Evolutionary conservation across 2,888 invertebrate genomes (phyloP).

Genomic region (Cephus nigrinus): DNA sequence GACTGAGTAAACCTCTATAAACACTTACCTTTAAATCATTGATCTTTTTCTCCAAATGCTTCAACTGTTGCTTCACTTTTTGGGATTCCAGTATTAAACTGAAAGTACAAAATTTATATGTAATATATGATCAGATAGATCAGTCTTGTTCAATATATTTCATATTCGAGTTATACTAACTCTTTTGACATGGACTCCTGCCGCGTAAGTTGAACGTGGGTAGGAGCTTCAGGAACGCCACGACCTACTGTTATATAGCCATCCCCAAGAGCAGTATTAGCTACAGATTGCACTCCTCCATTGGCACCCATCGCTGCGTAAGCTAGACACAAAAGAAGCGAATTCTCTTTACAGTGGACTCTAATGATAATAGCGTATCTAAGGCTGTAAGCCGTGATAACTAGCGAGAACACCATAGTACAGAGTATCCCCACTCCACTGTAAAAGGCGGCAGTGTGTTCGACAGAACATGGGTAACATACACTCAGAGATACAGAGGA

Average conservation of each 20-base stretch:
- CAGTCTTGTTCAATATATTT: constrained; percentile 42
- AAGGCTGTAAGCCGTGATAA: not conserved
- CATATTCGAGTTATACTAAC: constrained; percentile 43
- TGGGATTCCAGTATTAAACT: constrained; percentile 71
- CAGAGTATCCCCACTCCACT: not conserved
- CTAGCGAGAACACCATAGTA: not conserved
- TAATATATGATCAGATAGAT: constrained; percentile 19
- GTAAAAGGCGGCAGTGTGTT: too few relatives aligned
- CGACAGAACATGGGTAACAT: not conserved
- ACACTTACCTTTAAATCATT: constrained; percentile 70
- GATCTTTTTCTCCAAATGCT: constrained; percentile 72
- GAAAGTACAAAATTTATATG: constrained; percentile 41
- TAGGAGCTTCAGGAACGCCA: constrained; percentile 57
- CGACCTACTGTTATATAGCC: constrained; percentile 68
- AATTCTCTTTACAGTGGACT: constrained; percentile 2
- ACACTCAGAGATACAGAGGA: not conserved
- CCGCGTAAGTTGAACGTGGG: constrained; percentile 55
- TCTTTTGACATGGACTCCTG: constrained; percentile 63
- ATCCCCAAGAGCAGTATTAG: constrained; percentile 63
- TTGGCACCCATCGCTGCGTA: constrained; percentile 54
- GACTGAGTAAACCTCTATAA: not conserved
- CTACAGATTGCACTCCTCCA: constrained; percentile 51
- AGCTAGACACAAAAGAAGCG: constrained; percentile 38
- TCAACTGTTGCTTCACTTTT: constrained; percentile 71
- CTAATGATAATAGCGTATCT: not conserved